Base-by-base conservation (phyloP, 2,888 invertebrate species). In the Pandemis corylana region DNA sequence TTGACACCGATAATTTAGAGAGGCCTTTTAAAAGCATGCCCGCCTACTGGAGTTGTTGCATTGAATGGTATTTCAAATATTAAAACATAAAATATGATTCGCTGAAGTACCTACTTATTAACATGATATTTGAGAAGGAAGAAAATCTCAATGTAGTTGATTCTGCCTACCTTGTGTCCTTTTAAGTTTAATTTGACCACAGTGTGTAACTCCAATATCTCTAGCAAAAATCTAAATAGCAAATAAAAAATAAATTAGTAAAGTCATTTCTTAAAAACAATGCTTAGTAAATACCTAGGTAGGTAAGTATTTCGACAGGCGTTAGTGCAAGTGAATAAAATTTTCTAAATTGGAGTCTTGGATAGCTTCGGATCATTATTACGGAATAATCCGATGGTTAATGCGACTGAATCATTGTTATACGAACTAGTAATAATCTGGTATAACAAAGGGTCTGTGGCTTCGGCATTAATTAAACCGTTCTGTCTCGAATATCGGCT, bases 401-500 rank as follows among this genome's bases (percentile, higher is more conserved):
- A 62, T 67, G 12, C 70, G 36, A 56, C 61, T 63, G 68, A 67
- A 75, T 71, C 62, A 62, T 75, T 66, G 71, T 66, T 46, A 75
- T 44, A 44, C 46, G 64, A 65, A 68, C 70, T 75, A 61, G 68
- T 66, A 67, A 75, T 71, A 66, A 75, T 71, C 69, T 86, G 84
- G 83, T 84, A 80, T 80, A 83, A 87, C 87, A 87, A 88, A 87
- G 88, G 85, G 82, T 81, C 81, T 83, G 75, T 75, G 82, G 82
- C 82, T 82, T 75, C 80, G 80, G 83, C 85, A 88, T 88, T 89
- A 90, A 91, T 90, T 90, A 88, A 90, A 87, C 86, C 84, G 84
- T 85, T 88, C 84, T 85, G 87, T 87, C 89, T 89, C 87, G 84
- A 85, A 88, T 89, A 90, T 89, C 88, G 85, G 79, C 76, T 83